phyloP scores from a whole-genome alignment of 2,888 invertebrate species.

The Lasioglossum pauxillum region DNA sequence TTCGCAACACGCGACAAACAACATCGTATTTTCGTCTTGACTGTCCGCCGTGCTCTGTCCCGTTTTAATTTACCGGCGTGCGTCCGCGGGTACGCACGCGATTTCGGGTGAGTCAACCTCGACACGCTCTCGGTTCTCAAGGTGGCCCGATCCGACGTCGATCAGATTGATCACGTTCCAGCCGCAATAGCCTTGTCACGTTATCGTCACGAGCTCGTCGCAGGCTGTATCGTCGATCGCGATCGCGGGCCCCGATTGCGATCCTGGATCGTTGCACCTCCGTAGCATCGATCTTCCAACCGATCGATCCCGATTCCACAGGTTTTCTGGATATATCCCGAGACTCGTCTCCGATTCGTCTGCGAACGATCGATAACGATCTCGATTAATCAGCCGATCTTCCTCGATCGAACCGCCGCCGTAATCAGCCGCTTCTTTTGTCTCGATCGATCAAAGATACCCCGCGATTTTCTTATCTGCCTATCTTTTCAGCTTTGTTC shows the following conservation, averaged over 20 bases:
- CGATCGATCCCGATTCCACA: neutral
- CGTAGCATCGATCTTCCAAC: conserved; percentile 12
- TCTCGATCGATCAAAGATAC: neutral
- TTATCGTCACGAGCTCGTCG: conserved; percentile 41
- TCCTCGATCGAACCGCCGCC: neutral
- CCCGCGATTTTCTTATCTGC: neutral
- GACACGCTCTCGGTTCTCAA: conserved; percentile 38
- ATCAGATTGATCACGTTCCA: conserved; percentile 34
- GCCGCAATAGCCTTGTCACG: conserved; percentile 20
- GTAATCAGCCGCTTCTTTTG: neutral
- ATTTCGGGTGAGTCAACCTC: conserved; percentile 32
- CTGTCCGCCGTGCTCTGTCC: neutral
- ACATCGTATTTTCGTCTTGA: conserved; percentile 6
- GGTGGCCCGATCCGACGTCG: conserved; percentile 29
- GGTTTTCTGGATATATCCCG: neutral
- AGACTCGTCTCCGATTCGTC: neutral
- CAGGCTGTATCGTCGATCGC: conserved; percentile 14
- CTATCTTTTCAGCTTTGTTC: neutral
- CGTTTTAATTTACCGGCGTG: neutral
- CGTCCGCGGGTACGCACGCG: neutral
- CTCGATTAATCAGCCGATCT: neutral
- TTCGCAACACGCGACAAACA: neutral
- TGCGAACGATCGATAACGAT: neutral
- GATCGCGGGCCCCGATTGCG: conserved; percentile 45
- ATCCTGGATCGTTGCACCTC: conserved; percentile 25